Evolutionary conservation across 2,888 invertebrate genomes (phyloP).

Genomic region (Epirrhoe alternata): DNA sequence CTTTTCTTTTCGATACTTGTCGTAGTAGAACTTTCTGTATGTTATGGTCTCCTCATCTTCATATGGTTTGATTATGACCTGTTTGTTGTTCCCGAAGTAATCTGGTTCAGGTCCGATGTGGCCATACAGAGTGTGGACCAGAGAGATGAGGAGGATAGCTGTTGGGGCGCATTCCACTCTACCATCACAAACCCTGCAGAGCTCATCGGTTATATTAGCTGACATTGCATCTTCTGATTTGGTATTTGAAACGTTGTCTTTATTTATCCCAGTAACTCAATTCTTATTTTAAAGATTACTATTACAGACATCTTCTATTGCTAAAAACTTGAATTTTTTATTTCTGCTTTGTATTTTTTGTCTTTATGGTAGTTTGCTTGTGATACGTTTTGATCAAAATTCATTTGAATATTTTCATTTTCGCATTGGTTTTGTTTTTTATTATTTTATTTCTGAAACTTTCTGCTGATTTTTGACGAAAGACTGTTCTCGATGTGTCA

Average conservation of each 20-base stretch:
- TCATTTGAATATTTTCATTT: neutral
- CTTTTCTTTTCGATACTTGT: conserved; percentile 39
- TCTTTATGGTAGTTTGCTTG: neutral
- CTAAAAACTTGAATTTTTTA: neutral
- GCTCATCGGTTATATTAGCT: conserved; percentile 71
- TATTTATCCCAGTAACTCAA: neutral
- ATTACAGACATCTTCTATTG: too few species aligned
- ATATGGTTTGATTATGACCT: conserved; percentile 9
- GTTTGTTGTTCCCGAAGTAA: conserved; percentile 63
- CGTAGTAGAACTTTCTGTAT: conserved; percentile 45
- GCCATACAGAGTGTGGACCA: conserved; percentile 76
- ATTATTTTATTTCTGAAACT: neutral
- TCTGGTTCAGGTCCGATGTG: conserved; percentile 71
- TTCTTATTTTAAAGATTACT: neutral
- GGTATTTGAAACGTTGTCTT: conserved; percentile 26
- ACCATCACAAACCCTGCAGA: conserved; percentile 78
- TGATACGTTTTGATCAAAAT: neutral
- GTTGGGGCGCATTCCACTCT: conserved; percentile 78
- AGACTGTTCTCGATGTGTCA: neutral
- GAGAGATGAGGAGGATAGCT: conserved; percentile 73
- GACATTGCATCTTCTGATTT: conserved; percentile 73
- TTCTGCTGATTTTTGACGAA: neutral
- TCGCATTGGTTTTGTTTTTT: neutral
- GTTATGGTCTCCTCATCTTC: conserved; percentile 27
- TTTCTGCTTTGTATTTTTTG: neutral